Evolutionary conservation across 2,797 vertebrate genomes (phyloP), one percentile per base, ranked within the genome.

Genomic region (Thaleichthys pacificus): DNA sequence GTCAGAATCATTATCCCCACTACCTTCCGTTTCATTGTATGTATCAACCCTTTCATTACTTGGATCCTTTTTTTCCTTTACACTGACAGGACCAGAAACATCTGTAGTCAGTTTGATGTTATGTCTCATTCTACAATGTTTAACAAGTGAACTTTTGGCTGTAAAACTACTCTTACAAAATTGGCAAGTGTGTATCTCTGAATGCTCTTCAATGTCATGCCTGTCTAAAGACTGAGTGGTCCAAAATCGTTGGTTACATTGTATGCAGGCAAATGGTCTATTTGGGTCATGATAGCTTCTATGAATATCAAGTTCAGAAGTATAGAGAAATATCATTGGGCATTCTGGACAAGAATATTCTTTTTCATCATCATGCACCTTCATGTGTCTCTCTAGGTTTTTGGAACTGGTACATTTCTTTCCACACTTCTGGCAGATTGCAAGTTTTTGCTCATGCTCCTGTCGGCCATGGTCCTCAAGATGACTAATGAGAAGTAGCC

Each of bases 401-500:
- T 3, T 74, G 77, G 58, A 81, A 79, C 73, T 90, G 26, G 60
- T 8, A 66, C 83, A 94, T 14, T 78, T 71, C 47, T 78, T 82
- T 0, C 86, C 88, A 83, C 94, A 94, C 65, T 87, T 71, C 0
- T 47, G 1, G 78, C 94, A 94, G 17, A 69, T 84, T 61, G 78
- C 83, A 19, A 65, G 71, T 78, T 82, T 91, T 84, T 71, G 91
- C 14, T 88, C 82, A 76, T 90, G 90, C 60, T 93, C 92, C 68
- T 90, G 77, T 68, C 92, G 88, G 63, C 93, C 92, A 82, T 95
- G 94, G 65, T 92, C 90, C 80, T 95, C 93, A 22, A 95, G 90
- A 80, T 95, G 94, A 84, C 92, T 94, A 71, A 94, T 94, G 42
- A 95, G 92, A 84, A 93, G 60, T n/a, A 95, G 84, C 7, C 94